Base-by-base conservation (phyloP, 2,797 vertebrate species). In the Ciconia nigra region DNA sequence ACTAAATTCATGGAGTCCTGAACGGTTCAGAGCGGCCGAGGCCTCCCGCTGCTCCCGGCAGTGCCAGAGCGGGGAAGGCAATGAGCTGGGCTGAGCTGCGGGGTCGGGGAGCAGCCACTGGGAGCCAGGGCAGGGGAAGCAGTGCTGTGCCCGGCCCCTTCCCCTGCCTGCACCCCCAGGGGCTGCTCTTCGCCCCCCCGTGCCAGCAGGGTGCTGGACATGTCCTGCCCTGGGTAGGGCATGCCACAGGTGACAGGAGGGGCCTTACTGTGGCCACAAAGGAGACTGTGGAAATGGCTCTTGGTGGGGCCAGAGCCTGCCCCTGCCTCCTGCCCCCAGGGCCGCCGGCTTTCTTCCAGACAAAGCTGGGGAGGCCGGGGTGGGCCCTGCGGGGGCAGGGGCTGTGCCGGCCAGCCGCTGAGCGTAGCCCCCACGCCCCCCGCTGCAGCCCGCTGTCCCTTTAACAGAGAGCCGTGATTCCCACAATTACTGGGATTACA, bases 401-500 rank as follows among this genome's bases (percentile, higher is more conserved):
- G 66, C 63, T 12, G 15, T 41, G 51, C 63, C 1, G 10, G 41
- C 21, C 5, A 2, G 62, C 55, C 4, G 10, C 62, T 7, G 1
- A 29, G 74, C 5, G 4, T 74, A 49, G 67, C 52, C 84, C 55
- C 63, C 8, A 8, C 44, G 4, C 31, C 58, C 87, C 19, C 51
- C 39, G 7, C 62, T 67, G 94, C 89, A 80, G 96, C 86, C 94
- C 79, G 66, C 97, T 98, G 94, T 97, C 96, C 97, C 98, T 98
- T 98, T 98, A 98, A 98, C 98, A 95, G 98, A 97, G 98, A 97
- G 96, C 98, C 86, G 95, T 92, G 96, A 98, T 98, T 97, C 97
- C 98, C 97, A 97, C 98, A 98, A 98, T 98, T 98, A 98, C 98
- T 95, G 97, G 97, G 98, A 98, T 98, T 98, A 98, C 98, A 98